These are phyloP conservation scores for Hypocryptadius cinnamomeus DNA, from an alignment of 2,113 vertebrate genomes.

Conservation along the genomic window DNA sequence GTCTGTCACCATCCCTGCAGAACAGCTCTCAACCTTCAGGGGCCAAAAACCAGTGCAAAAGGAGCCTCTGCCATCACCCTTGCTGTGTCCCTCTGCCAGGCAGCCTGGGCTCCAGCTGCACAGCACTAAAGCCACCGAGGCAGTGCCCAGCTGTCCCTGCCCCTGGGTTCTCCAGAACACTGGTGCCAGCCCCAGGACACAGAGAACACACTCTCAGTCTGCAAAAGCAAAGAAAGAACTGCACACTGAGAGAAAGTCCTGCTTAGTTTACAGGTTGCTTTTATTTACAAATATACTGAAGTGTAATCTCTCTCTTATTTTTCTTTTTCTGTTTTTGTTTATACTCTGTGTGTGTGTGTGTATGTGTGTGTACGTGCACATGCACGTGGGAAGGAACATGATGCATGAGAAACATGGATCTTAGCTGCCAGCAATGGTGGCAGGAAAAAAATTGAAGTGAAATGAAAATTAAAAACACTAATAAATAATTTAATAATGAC, in stretches of 20 bases:
- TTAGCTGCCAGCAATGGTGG: conserved; percentile 17
- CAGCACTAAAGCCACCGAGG: rapidly evolving
- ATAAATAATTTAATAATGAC: conserved; percentile 85
- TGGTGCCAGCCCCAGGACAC: neutral
- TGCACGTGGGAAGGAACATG: conserved; percentile 28
- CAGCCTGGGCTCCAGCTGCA: neutral
- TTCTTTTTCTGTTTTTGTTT: conserved; percentile 37
- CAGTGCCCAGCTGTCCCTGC: rapidly evolving
- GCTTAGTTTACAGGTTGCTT: conserved; percentile 71
- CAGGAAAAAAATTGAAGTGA: conserved; percentile 38
- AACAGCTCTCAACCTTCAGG: neutral
- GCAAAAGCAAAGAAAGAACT: conserved; percentile 1
- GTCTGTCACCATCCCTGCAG: too few relatives aligned
- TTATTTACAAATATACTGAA: conserved; percentile 82
- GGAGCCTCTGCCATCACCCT: neutral
- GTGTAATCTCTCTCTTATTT: conserved; percentile 64
- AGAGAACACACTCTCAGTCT: neutral
- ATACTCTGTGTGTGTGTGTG: neutral
- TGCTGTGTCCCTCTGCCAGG: neutral
- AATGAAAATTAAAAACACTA: conserved; percentile 69
- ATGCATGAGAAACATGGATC: conserved; percentile 16
- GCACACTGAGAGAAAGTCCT: neutral
- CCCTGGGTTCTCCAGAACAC: neutral
- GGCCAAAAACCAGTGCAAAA: neutral
- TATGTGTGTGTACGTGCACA: rapidly evolving